These are phyloP conservation scores for Promerops cafer DNA, from an alignment of 2,113 vertebrate genomes.

Conservation along the genomic window DNA sequence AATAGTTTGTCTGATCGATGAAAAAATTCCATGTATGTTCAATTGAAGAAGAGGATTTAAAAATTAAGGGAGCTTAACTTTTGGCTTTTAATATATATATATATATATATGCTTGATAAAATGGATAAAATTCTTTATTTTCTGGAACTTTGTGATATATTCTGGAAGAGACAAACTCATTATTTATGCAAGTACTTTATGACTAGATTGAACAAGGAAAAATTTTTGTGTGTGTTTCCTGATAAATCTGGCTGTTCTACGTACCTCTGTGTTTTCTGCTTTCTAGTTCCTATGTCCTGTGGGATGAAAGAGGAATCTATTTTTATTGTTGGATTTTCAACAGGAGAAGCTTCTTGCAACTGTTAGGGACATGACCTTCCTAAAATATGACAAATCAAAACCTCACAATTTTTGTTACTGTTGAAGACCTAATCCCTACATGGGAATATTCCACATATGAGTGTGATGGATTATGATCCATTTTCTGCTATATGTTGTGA, in stretches of 20 bases:
- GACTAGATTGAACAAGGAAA: not conserved
- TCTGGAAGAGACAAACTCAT: not conserved
- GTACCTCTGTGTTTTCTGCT: not conserved
- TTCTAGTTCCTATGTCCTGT: not conserved
- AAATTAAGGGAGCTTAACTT: not conserved
- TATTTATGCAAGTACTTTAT: not conserved
- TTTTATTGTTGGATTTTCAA: not conserved
- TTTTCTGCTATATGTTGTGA: not conserved
- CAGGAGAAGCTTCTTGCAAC: not conserved
- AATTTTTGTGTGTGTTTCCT: not conserved
- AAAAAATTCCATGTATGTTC: not conserved
- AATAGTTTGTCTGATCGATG: not conserved
- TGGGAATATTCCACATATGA: not conserved
- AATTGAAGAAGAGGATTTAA: not conserved
- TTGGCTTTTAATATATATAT: not conserved
- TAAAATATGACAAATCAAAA: not conserved
- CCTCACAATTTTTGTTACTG: not conserved
- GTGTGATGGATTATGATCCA: not conserved
- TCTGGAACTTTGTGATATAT: not conserved
- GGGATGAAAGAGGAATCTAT: not conserved
- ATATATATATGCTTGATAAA: not conserved
- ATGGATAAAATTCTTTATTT: not conserved
- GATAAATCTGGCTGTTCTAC: not conserved
- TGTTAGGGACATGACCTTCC: not conserved
- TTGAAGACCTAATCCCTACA: not conserved